Evolutionary conservation across 1,140 invertebrate species (phyloP).

Genomic region (Pinna nobilis): DNA sequence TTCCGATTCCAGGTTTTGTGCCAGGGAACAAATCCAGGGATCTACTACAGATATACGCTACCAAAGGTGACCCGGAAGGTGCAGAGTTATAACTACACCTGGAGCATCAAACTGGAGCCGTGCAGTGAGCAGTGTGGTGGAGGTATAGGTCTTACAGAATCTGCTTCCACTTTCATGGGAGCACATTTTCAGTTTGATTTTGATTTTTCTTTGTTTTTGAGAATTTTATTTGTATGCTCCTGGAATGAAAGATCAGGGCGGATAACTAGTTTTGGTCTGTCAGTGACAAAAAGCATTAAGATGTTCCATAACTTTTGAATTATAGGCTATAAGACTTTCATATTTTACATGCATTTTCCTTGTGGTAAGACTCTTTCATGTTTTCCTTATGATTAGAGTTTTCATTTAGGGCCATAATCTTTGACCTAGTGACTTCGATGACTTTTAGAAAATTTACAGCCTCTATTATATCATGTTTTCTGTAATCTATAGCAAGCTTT

Average conservation of each 20-base stretch:
- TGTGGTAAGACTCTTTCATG: no score
- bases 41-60: slow-evolving; percentile 53
- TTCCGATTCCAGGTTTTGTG: slow-evolving; percentile 43
- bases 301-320: no score
- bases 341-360: no score
- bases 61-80: slow-evolving; percentile 34
- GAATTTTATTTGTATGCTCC: no score
- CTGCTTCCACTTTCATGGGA: not conserved
- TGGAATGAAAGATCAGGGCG: no score
- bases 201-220: no score
- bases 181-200: not conserved
- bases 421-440: not conserved
- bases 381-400: no score
- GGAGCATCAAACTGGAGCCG: slow-evolving; percentile 49
- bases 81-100: slow-evolving; percentile 44
- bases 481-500: no score
- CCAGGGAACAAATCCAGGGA: slow-evolving; percentile 52
- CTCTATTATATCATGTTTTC: no score
- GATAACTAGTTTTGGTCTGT: not conserved
- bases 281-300: not conserved
- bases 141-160: slow-evolving; percentile 41
- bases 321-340: no score
- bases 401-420: no score
- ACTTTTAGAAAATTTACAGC: not conserved
- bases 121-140: slow-evolving; percentile 56